Base-by-base conservation (phyloP, 1,140 invertebrate species). In the Meloidogyne floridensis region DNA sequence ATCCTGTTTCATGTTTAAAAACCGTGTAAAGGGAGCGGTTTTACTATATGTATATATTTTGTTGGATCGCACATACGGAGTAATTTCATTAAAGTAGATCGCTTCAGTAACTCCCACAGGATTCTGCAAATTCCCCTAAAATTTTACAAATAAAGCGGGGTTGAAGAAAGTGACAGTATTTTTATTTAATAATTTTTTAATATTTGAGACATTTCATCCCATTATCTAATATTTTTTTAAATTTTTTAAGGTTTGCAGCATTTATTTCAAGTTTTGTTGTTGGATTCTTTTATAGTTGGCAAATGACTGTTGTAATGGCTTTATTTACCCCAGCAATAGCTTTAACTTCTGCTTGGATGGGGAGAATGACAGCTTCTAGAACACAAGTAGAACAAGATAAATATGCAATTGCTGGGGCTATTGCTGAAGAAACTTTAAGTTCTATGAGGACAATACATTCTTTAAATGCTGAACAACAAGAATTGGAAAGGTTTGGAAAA, bases 361-460 rank as follows among this genome's bases (percentile, higher is more conserved):
- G 87, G 32, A 83, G 87, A 77, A 83, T 90, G 54, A 86, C 86
- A 56, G 86, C 87, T 10, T 82, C 72, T 13, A 65, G 87, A 51
- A 93, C 94, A 1, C 93, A 93, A 73, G 92, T 93, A 87, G 95
- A 96, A 88, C 89, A 95, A 83, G 92, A 93, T 84, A 94, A 94
- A 2, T 95, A 95, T 86, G 93, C 93, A 3, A 91, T 92, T 75
- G 95, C 95, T 3, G 94, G 94, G 32, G 91, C 92, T 0, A 93
- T 95, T 10, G 95, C 95, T 0, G 94, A 95, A 88, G 94, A 96
- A 88, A 94, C 94, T 0, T 88, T 96, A 8, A 93, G 93, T 43
- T 92, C 93, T 2, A 93, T 96, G 15, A 91, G 93, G 47, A 96
- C 95, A 0, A 94, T 96, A 0, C 93, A 93, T 20, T 94, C 94